A percentile compares a stretch with the other conserved stretches of the same genome.
Evolutionary conservation across 2,888 invertebrate genomes (phyloP).

Genomic region (Stenotaenia linearis): DNA sequence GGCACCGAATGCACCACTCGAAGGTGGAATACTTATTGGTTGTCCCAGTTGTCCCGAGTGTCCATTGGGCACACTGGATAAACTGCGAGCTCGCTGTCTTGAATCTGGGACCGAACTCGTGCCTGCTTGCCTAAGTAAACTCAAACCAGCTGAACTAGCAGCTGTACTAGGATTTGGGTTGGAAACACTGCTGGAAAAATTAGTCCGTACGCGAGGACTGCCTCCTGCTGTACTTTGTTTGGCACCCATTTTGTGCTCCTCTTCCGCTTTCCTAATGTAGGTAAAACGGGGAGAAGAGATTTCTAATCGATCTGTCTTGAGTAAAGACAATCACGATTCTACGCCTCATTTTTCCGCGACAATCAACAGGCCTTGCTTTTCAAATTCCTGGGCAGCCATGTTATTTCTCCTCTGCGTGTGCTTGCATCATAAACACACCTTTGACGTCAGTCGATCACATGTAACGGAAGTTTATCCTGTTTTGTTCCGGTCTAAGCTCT

Average conservation of each 20-base stretch:
- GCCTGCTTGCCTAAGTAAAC: neutral
- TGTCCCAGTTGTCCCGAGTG: slow-evolving; percentile 59
- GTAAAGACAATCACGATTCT: neutral
- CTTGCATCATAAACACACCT: neutral
- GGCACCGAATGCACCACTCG: slow-evolving; percentile 29
- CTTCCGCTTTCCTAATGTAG: neutral
- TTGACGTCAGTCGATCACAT: neutral
- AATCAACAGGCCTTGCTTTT: neutral
- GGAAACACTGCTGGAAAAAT: slow-evolving; percentile 32
- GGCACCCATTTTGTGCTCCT: slow-evolving; percentile 20
- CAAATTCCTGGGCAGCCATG: slow-evolving; percentile 26
- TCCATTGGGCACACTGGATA: slow-evolving; percentile 72
- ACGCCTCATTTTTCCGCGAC: neutral
- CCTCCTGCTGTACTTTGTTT: slow-evolving; percentile 31
- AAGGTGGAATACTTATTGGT: slow-evolving; percentile 49
- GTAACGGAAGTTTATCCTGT: neutral
- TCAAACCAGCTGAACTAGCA: neutral
- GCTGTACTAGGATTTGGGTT: slow-evolving; percentile 10
- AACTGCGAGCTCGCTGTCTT: slow-evolving; percentile 70
- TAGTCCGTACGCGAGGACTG: slow-evolving; percentile 34
- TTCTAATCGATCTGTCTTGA: neutral
- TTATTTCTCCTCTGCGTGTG: slow-evolving; percentile 5
- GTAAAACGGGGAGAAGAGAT: neutral
- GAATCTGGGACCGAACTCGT: slow-evolving; percentile 29
- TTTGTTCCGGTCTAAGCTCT: neutral